Conservation (phyloP, 2,113 vertebrate genomes). For the Elachura formosa region DNA sequence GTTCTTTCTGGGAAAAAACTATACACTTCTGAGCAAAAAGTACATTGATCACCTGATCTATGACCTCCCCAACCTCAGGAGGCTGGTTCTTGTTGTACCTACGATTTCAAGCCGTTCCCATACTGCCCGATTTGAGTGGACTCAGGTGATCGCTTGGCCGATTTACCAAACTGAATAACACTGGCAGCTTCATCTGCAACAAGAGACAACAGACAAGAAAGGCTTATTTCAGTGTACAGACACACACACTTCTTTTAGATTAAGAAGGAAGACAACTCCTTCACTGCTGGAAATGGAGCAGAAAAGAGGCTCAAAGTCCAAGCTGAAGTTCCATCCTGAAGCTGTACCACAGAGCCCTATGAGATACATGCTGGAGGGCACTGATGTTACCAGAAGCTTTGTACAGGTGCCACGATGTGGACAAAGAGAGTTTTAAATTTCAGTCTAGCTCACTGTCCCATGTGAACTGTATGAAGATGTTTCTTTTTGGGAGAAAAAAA, state of each 20-base stretch:
- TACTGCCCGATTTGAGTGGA: slow-evolving; percentile 98
- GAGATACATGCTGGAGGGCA: neutral
- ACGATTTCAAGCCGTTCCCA: slow-evolving; percentile 98
- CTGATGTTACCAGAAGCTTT: neutral
- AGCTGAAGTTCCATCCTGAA: neutral
- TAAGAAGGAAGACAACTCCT: neutral
- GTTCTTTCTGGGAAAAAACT: neutral
- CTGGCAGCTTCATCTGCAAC: slow-evolving; percentile 89
- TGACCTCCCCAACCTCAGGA: neutral
- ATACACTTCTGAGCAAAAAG: neutral
- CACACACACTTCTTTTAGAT: neutral
- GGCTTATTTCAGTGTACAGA: neutral
- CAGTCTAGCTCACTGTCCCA: neutral
- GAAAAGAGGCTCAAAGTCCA: neutral
- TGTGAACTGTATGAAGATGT: rapidly evolving
- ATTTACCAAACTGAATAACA: slow-evolving; percentile 98
- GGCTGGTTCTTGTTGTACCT: slow-evolving; percentile 66
- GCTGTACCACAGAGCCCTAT: neutral
- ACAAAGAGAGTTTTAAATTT: neutral
- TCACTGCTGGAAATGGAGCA: neutral
- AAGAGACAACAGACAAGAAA: neutral
- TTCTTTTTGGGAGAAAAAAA: neutral
- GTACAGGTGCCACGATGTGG: neutral
- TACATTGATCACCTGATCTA: neutral
- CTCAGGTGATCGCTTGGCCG: slow-evolving; percentile 90